Percentiles rank a stretch among this genome's conserved stretches.
phyloP scores from a whole-genome alignment of 2,113 vertebrate species.

The Machaerirhynchus nigripectus region DNA sequence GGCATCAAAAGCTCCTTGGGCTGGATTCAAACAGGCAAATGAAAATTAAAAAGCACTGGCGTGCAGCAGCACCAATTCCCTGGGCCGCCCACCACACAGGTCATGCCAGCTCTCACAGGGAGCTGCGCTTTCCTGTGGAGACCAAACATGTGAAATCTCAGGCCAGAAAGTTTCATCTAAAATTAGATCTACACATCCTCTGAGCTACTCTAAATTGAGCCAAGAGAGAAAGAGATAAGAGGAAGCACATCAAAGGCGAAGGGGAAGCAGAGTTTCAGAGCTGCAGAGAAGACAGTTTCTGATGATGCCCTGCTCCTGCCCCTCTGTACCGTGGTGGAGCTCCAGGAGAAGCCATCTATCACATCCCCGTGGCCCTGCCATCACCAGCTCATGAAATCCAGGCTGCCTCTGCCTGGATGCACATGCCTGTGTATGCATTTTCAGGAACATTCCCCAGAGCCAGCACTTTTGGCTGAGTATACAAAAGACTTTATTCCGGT shows the following conservation, averaged over 20 bases:
- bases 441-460: conserved; percentile 4
- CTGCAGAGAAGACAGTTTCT: neutral
- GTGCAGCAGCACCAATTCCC: neutral
- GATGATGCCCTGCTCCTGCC: neutral
- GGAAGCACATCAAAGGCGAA: neutral
- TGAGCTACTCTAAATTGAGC: neutral
- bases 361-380: neutral
- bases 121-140: neutral
- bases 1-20: neutral
- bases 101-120: neutral
- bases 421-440: neutral
- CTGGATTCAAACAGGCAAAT: neutral
- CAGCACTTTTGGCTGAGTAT: neutral
- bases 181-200: conserved; percentile 8
- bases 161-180: neutral
- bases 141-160: neutral
- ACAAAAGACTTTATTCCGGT: neutral
- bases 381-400: neutral
- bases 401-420: neutral
- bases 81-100: rapidly evolving
- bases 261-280: neutral
- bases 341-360: neutral
- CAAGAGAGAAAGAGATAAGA: neutral
- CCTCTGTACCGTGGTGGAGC: rapidly evolving
- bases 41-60: neutral